phyloP scores from a whole-genome alignment of 2,797 vertebrate genomes.

The Premnoplex brunnescens region DNA sequence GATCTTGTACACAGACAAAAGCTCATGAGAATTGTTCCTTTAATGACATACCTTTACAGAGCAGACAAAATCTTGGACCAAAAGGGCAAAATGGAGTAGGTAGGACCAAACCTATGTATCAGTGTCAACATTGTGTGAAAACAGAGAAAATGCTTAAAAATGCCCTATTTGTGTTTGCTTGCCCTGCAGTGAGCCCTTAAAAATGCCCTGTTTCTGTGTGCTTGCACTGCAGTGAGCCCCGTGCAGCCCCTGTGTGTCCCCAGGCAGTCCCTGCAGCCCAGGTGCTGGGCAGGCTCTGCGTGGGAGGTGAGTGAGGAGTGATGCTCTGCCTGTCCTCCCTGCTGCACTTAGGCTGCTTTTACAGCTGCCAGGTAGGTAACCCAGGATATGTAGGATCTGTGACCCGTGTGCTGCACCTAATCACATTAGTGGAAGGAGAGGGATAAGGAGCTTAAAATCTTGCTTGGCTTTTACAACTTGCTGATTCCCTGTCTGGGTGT shows the following conservation, averaged over 20 bases:
- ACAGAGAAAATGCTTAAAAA: background rate
- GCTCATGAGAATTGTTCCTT: background rate
- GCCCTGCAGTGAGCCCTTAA: too few species aligned
- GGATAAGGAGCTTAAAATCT: background rate
- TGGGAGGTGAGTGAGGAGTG: background rate
- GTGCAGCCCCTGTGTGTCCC: background rate
- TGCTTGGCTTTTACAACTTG: background rate
- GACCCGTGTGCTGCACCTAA: background rate
- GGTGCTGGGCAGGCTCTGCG: background rate
- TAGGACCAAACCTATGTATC: background rate
- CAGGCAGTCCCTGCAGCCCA: accelerated
- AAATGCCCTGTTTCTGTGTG: background rate
- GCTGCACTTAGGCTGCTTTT: accelerated
- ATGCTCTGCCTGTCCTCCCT: background rate
- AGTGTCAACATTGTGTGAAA: background rate
- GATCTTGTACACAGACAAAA: background rate
- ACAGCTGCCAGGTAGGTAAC: background rate
- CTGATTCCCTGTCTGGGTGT: background rate
- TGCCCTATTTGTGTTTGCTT: too few species aligned
- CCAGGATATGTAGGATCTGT: background rate
- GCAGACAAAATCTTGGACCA: background rate
- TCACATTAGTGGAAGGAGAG: background rate
- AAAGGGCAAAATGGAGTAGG: background rate
- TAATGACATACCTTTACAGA: background rate
- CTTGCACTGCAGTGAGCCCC: background rate